phyloP scores from a whole-genome alignment of 1,140 invertebrate genomes.

The Neodiprion fabricii region DNA sequence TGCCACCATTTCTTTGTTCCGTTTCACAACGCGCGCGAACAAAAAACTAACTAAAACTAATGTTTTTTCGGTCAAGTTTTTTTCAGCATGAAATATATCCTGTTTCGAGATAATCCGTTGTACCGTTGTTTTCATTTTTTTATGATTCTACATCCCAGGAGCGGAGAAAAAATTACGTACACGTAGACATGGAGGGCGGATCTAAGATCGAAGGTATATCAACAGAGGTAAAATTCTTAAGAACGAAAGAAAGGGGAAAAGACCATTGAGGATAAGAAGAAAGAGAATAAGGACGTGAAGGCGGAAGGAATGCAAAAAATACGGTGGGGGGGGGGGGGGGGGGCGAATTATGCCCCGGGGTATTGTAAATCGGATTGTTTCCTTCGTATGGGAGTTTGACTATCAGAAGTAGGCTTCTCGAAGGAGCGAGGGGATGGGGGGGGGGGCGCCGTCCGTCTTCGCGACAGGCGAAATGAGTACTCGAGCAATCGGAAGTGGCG shows the following conservation, averaged over 20 bases:
- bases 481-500: slow-evolving; percentile 44
- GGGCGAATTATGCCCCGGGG: slow-evolving; percentile 6
- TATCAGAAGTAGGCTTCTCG: slow-evolving; percentile 27
- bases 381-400: slow-evolving; percentile 20
- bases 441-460: slow-evolving; percentile 44
- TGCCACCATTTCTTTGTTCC: background rate
- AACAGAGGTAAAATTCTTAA: no score
- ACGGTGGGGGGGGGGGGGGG: background rate
- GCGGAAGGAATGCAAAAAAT: background rate
- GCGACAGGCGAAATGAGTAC: slow-evolving; percentile 50
- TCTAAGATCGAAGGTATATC: no score
- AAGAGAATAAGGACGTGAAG: background rate
- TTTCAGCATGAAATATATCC: no score
- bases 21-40: background rate
- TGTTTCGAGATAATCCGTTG: no score
- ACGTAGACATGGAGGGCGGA: no score
- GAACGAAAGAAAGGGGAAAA: no score
- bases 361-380: slow-evolving; percentile 21
- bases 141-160: no score
- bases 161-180: no score
- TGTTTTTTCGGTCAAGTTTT: no score
- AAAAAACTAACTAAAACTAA: background rate
- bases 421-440: background rate
- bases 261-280: no score
- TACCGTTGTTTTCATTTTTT: no score